phyloP scores from a whole-genome alignment of 2,797 vertebrate genomes.

The Ataeniobius toweri region DNA sequence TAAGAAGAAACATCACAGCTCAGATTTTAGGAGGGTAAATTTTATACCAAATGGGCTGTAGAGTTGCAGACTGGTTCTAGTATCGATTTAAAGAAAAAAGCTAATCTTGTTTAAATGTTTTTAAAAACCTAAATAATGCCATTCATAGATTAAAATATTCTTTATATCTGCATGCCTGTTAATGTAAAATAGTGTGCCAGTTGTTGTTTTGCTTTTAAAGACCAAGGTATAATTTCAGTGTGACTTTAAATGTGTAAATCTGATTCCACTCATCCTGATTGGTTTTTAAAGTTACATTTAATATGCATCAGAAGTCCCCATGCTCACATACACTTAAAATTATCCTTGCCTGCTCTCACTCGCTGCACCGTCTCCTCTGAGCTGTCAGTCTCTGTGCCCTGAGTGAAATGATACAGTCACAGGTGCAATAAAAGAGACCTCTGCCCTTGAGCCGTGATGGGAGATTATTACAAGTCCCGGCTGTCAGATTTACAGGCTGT shows the following conservation, averaged over 20 bases:
- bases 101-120: neutral
- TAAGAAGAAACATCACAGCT: neutral
- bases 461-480: constrained; percentile 52
- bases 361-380: constrained; percentile 1
- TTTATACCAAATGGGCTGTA: neutral
- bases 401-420: constrained; percentile 52
- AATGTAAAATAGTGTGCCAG: neutral
- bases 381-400: constrained; percentile 37
- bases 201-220: too few relatives aligned
- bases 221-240: neutral
- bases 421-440: constrained; percentile 55
- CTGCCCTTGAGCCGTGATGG: constrained; percentile 63
- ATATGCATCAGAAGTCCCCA: constrained; percentile 12
- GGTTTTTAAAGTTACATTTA: neutral
- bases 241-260: neutral
- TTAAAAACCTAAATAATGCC: too few relatives aligned
- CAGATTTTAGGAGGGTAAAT: neutral
- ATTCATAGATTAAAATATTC: neutral
- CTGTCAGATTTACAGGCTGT: constrained; percentile 59
- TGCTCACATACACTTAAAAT: neutral
- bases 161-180: neutral
- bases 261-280: neutral
- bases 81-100: neutral
- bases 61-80: neutral
- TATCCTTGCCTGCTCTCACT: neutral